Percentiles rank a stretch among this genome's conserved stretches.
phyloP scores from a whole-genome alignment of 2,113 vertebrate species.

The Albula goreensis region DNA sequence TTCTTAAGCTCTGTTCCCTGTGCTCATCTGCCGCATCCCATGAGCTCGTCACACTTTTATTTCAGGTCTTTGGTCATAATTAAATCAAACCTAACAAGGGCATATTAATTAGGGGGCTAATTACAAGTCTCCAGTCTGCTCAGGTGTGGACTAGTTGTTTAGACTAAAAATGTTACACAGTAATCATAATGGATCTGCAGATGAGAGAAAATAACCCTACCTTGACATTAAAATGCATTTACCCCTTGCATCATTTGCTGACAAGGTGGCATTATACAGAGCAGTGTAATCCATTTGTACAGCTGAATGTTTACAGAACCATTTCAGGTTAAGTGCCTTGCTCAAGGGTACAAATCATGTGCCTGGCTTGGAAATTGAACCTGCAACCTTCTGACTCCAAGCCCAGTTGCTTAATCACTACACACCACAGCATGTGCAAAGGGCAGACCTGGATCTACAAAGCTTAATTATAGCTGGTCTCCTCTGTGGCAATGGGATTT shows the following conservation, averaged over 20 bases:
- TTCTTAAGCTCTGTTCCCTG: conserved; percentile 45
- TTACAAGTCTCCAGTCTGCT: background rate
- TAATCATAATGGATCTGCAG: conserved; percentile 67
- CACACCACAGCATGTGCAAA: background rate
- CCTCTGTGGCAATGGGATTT: background rate
- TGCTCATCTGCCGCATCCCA: conserved; percentile 63
- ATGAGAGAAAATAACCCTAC: conserved; percentile 56
- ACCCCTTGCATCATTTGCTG: conserved; percentile 55
- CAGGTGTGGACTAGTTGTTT: background rate
- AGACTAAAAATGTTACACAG: conserved; percentile 43
- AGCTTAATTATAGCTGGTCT: background rate
- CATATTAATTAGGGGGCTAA: conserved; percentile 13
- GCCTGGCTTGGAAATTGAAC: background rate
- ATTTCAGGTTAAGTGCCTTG: background rate
- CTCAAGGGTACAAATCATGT: background rate
- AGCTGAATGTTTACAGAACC: background rate
- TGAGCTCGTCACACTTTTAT: conserved; percentile 27
- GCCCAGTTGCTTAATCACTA: background rate
- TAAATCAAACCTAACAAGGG: conserved; percentile 11
- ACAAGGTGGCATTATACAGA: conserved; percentile 6
- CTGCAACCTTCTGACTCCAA: background rate
- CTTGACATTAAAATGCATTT: conserved; percentile 40
- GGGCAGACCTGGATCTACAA: background rate
- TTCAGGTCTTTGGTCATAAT: conserved; percentile 8
- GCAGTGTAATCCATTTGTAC: background rate